These are phyloP conservation scores for Drosophila ercepeae DNA, from an alignment of 1,140 invertebrate species.

Conservation along the genomic window DNA sequence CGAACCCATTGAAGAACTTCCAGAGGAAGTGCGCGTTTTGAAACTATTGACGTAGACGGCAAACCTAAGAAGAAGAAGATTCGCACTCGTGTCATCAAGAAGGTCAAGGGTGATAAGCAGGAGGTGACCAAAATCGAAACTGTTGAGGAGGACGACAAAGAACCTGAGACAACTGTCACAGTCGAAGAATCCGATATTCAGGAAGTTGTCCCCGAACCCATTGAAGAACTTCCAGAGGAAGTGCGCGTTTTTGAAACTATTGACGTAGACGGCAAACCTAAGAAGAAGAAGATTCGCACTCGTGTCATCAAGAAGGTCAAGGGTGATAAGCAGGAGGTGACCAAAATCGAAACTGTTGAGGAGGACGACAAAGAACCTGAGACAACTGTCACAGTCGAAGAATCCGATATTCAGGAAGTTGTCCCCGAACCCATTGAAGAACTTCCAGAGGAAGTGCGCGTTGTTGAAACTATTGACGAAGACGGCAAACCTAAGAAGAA, in stretches of 20 bases:
- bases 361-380: constrained; percentile 2
- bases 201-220: background rate
- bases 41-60: constrained; percentile 3
- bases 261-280: constrained; percentile 3
- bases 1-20: background rate
- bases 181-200: background rate
- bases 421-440: background rate
- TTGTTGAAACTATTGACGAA: background rate
- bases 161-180: background rate
- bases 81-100: constrained; percentile 8
- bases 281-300: constrained; percentile 13
- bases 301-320: constrained; percentile 11
- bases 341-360: constrained; percentile 11
- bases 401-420: background rate
- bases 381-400: constrained; percentile 7
- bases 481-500: constrained; percentile 11
- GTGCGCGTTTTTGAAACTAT: constrained; percentile 4
- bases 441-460: constrained; percentile 4
- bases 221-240: constrained; percentile 2
- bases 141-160: constrained; percentile 5
- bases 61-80: constrained; percentile 14
- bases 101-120: constrained; percentile 10
- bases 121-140: constrained; percentile 9
- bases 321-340: constrained; percentile 7
- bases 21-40: constrained; percentile 1